A percentile compares a stretch with the other conserved stretches of the same genome.
phyloP scores from a whole-genome alignment of 1,140 invertebrate species.

The Caenorhabditis briggsae region DNA sequence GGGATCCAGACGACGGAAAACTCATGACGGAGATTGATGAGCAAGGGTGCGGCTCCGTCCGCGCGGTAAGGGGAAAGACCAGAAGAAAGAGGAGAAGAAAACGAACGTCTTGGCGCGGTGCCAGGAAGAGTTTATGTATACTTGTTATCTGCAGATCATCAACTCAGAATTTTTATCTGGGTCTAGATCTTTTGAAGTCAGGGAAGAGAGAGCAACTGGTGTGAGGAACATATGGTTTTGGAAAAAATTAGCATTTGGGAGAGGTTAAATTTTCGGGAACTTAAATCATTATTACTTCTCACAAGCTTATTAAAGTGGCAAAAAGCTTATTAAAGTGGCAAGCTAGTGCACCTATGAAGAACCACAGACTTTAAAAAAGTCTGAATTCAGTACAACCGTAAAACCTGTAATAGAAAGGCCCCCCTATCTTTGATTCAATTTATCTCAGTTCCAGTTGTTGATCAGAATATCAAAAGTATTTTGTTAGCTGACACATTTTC shows the following conservation, averaged over 20 bases:
- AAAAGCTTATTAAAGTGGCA: too few relatives aligned
- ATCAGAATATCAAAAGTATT: too few relatives aligned
- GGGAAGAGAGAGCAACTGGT: constrained; percentile 2
- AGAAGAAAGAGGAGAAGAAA: neutral
- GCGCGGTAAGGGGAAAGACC: neutral
- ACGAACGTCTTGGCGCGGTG: constrained; percentile 16
- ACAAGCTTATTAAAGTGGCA: too few relatives aligned
- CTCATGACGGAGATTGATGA: constrained; percentile 55
- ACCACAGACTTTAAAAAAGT: too few relatives aligned
- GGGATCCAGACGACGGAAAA: constrained; percentile 20
- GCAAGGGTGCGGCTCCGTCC: neutral
- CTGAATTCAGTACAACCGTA: too few relatives aligned
- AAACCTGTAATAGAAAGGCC: too few relatives aligned
- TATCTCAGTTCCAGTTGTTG: too few relatives aligned
- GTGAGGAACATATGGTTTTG: constrained; percentile 1
- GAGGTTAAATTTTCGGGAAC: too few relatives aligned
- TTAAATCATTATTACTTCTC: too few relatives aligned
- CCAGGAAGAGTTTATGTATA: constrained; percentile 18
- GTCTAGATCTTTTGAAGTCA: constrained; percentile 12
- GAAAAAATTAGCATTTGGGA: neutral
- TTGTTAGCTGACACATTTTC: too few relatives aligned
- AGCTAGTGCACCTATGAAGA: too few relatives aligned
- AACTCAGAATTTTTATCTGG: neutral
- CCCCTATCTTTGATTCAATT: too few relatives aligned
- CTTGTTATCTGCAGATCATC: constrained; percentile 32